Evolutionary conservation across 1,140 invertebrate species (phyloP).

Genomic region (Scaptodrosophila lebanonensis): DNA sequence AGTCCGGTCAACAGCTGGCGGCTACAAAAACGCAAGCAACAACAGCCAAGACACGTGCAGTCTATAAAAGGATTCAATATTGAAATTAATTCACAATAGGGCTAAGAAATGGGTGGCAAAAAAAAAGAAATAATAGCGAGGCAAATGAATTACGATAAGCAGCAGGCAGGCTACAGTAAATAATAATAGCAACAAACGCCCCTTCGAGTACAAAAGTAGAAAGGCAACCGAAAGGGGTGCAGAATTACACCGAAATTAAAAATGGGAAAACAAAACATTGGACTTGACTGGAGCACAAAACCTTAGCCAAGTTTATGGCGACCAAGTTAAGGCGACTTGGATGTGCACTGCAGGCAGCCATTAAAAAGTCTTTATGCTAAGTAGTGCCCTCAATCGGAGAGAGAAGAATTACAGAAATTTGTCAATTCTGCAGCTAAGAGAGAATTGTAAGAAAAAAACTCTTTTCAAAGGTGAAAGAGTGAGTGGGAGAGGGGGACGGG

Average conservation of each 20-base stretch:
- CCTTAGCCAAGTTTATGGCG: conserved; percentile 25
- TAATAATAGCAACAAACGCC: conserved; percentile 32
- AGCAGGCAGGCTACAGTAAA: conserved; percentile 39
- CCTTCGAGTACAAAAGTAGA: neutral
- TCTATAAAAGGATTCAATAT: conserved; percentile 63
- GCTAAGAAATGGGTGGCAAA: conserved; percentile 23
- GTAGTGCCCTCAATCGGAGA: too few relatives aligned
- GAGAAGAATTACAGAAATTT: neutral
- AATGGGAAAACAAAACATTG: conserved; percentile 26
- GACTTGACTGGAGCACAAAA: conserved; percentile 37
- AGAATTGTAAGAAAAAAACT: too few relatives aligned
- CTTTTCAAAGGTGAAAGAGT: too few relatives aligned
- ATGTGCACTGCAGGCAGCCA: neutral
- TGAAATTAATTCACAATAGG: conserved; percentile 60
- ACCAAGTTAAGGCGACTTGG: neutral
- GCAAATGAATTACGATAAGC: conserved; percentile 71
- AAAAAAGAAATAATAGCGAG: conserved; percentile 33
- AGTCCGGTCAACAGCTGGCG: conserved; percentile 13
- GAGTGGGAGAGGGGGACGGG: too few relatives aligned
- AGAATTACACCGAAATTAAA: conserved; percentile 72
- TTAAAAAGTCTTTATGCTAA: neutral
- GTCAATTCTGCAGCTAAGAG: too few relatives aligned
- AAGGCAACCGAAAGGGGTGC: conserved; percentile 50
- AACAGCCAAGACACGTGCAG: neutral
- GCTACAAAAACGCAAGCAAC: conserved; percentile 14